Conservation (phyloP, 1,140 invertebrate species). For the Panulirus ornatus region DNA sequence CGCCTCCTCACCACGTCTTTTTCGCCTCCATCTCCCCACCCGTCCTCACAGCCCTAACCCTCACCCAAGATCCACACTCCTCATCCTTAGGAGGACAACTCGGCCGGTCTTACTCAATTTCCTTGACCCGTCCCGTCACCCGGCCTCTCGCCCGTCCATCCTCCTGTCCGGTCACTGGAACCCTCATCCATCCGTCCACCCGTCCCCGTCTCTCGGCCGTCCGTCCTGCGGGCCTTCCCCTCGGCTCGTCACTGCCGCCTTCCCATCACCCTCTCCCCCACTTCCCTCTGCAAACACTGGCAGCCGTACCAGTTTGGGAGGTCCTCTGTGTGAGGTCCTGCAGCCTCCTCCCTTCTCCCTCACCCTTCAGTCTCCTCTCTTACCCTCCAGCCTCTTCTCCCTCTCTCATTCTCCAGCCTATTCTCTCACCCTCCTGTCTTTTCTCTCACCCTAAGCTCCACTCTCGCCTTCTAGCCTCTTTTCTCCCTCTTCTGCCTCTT, state of each 20-base stretch:
- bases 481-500: background rate
- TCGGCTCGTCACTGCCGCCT: background rate
- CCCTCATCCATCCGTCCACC: background rate
- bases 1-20: background rate
- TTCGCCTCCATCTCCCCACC: too few relatives aligned
- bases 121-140: background rate
- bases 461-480: too few relatives aligned
- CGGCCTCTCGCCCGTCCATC: background rate
- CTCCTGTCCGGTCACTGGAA: too few relatives aligned
- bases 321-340: conserved; percentile 39
- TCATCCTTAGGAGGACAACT: too few relatives aligned
- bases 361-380: background rate
- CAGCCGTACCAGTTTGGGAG: conserved; percentile 17
- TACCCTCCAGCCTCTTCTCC: background rate
- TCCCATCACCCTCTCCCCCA: conserved; percentile 20
- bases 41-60: too few relatives aligned
- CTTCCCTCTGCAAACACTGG: conserved; percentile 39
- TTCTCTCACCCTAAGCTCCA: background rate
- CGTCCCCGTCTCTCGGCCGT: background rate
- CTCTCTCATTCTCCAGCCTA: background rate
- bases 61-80: too few relatives aligned
- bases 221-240: background rate
- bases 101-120: too few relatives aligned
- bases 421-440: background rate
- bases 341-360: background rate